Base-by-base conservation (phyloP, 2,888 invertebrate genomes). In the Tenthredo amoena region DNA sequence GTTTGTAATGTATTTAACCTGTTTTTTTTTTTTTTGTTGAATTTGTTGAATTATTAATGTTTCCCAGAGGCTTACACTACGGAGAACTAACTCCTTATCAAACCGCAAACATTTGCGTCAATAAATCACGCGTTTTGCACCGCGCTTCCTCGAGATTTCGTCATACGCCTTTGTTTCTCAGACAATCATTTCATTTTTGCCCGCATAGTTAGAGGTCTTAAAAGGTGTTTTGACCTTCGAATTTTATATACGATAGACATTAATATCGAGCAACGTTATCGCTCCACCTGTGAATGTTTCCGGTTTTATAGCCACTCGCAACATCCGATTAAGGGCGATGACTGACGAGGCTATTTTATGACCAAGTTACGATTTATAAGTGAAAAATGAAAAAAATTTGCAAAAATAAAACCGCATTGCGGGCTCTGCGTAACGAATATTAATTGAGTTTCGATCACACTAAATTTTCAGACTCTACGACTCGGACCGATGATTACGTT, bases 61-160 rank as follows among this genome's bases (percentile, higher is more conserved):
- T 77, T 50, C 31, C 31, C 76, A 31, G 26, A 50, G 18, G 50
- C 34, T 31, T 26, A 50, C 34, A 50, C 7, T 47, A 31, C 76
- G 47, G 31, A 77, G 26, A 77, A 50, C 18, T 50, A 21, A 40
- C 12, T 21, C 40, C 62, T 81, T 81, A 81, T 81, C 81, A 62
- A 81, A 50, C 62, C 58, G 40, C 40, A 81, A 81, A 62, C 81
- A 81, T 81, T 58, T 62, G 15, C 81, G 81, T 81, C 81, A 81
- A 10, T 58, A 26, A 81, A 81, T 62, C 81, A 81, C 40, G 62
- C 12, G 37, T 62, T 62, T 62, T 62, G 15, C 15, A 81, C 7
- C 10, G 21, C 76, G 62, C 26, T 40, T 40, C 58, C 12, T 62
- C 81, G 21, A 62, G 58, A 81, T 81, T 62, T 62, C 21, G n/a